A percentile compares a stretch with the other conserved stretches of the same genome.
These are phyloP conservation scores for Wasmannia auropunctata DNA, from an alignment of 1,140 invertebrate genomes.

Conservation along the genomic window DNA sequence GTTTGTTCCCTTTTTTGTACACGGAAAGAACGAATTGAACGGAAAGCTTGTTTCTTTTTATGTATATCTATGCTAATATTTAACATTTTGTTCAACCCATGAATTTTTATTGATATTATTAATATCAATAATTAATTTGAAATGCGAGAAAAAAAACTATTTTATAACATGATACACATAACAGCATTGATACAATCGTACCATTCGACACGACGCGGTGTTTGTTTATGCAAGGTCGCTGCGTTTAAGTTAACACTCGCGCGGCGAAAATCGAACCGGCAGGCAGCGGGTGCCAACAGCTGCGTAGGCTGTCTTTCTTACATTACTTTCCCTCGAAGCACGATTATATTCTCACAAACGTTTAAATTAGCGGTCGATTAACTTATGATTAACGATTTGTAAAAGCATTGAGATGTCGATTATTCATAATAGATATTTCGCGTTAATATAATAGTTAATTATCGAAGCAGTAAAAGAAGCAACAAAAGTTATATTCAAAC, in stretches of 20 bases:
- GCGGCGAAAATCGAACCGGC: background rate
- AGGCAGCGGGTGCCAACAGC: background rate
- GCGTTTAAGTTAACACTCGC: background rate
- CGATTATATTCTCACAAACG: background rate
- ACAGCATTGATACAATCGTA: background rate
- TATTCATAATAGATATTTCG: background rate
- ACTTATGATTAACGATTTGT: background rate
- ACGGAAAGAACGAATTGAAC: too few species aligned
- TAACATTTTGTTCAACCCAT: too few species aligned
- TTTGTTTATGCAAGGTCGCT: background rate
- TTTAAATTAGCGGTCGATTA: background rate
- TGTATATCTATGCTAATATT: too few species aligned
- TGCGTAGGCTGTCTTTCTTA: background rate
- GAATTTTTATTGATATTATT: too few species aligned
- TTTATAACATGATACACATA: background rate
- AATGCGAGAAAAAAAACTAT: background rate
- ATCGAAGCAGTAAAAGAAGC: background rate
- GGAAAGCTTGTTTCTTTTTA: too few species aligned
- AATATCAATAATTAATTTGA: background rate
- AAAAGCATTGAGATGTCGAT: background rate
- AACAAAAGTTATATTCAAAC: slow-evolving; percentile 11
- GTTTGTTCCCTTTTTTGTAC: too few species aligned
- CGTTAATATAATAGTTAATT: background rate
- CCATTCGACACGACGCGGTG: background rate
- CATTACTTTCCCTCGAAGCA: background rate